phyloP scores from a whole-genome alignment of 2,113 vertebrate genomes.

The Cacatua alba region DNA sequence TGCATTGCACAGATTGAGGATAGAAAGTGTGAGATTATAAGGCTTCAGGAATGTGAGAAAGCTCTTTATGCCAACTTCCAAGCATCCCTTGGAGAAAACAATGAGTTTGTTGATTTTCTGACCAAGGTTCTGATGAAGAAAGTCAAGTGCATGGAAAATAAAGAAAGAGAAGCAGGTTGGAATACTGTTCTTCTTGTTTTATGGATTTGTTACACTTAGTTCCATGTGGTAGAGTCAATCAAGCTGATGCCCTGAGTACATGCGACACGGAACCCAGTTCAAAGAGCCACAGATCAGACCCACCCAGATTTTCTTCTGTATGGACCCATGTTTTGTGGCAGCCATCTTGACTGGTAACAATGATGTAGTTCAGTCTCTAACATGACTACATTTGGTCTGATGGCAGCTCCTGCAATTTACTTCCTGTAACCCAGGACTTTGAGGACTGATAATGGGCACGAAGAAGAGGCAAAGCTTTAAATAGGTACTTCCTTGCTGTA shows the following conservation, averaged over 20 bases:
- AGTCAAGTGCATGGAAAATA: conserved; percentile 77
- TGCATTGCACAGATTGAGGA: conserved; percentile 78
- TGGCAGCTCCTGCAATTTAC: background rate
- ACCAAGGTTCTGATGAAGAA: conserved; percentile 86
- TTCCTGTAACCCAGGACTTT: background rate
- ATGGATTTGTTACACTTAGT: background rate
- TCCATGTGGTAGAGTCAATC: background rate
- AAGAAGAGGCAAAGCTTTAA: background rate
- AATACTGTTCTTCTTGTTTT: background rate
- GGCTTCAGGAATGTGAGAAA: conserved; percentile 83
- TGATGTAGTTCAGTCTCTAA: background rate
- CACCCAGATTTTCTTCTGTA: background rate
- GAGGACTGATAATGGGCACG: background rate
- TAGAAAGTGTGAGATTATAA: conserved; percentile 77
- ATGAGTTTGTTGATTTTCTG: conserved; percentile 85
- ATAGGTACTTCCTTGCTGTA: background rate
- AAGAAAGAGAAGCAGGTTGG: conserved; percentile 76
- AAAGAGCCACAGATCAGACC: background rate
- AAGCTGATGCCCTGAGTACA: background rate
- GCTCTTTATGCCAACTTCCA: conserved; percentile 78
- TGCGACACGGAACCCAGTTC: background rate
- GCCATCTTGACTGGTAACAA: background rate
- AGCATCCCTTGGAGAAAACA: conserved; percentile 83
- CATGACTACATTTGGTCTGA: background rate
- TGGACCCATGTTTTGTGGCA: background rate